Base-by-base conservation (phyloP, 1,140 invertebrate species). In the Araneus ventricosus region DNA sequence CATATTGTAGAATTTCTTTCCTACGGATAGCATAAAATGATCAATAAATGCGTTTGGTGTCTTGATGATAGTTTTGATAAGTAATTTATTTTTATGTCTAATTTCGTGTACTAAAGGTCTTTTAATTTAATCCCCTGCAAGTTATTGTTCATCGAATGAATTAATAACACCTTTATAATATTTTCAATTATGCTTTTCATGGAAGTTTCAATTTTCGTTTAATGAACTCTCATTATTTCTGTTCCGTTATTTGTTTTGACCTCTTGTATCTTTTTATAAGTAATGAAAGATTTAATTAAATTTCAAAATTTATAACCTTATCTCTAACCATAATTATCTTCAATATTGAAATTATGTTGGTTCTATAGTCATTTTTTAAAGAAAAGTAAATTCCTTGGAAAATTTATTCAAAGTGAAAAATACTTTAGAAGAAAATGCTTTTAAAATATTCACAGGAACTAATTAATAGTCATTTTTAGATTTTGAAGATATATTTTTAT, bases 31-130 rank as follows among this genome's bases (percentile, higher is more conserved):
- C 39, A 22, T 34, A 37, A n/a, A 37, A 22, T 63, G 37, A 59
- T 87, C 41, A 63, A 87, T 61, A 37, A 87, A 27, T 39, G 24
- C 24, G 20, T 61, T 87, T 87, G 39, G 39, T 10, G 22, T 75
- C 17, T 41, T 82, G 37, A 82, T 82, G 41, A 41, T 82, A n/a
- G 39, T 82, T 82, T 82, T 82, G 45, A 52, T 82, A 52, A 82
- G 41, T 45, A 52, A 82, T 41, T 45, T n/a, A 82, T 45, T 27
- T 41, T 75, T 34, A 75, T 75, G 14, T 30, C 34, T 34, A 75
- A 75, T 75, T 17, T 75, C 37, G 37, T 17, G 3, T 37, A 30
- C 14, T 75, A 75, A 37, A 75, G 34, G 20, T 20, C 8, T 22
- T 34, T 75, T 75, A 75, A 75, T 34, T 75, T 20, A 75, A 14